These are phyloP conservation scores for Oscheius sp. DNA, from an alignment of 1,140 invertebrate genomes.

Conservation along the genomic window DNA sequence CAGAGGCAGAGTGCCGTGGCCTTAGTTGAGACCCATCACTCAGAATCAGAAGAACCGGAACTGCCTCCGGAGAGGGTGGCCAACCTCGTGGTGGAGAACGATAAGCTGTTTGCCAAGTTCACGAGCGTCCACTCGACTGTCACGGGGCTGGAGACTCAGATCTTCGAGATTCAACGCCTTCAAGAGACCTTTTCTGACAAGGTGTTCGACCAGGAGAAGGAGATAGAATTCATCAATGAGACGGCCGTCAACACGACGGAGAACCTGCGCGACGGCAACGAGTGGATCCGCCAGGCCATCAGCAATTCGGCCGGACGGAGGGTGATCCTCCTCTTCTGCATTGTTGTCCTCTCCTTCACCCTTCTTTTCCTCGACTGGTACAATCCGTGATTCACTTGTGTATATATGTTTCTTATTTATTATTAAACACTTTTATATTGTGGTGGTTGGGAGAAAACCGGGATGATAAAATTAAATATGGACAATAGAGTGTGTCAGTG, in stretches of 20 bases:
- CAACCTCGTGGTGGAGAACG: slow-evolving; percentile 48
- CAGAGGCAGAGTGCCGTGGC: too few species aligned
- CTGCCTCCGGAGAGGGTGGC: background rate
- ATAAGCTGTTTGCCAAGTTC: slow-evolving; percentile 46
- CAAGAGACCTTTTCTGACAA: slow-evolving; percentile 96
- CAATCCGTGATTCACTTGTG: slow-evolving; percentile 73
- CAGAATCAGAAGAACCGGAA: background rate
- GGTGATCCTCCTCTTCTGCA: slow-evolving; percentile 89
- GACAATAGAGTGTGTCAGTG: too few species aligned
- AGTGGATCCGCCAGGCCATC: slow-evolving; percentile 73
- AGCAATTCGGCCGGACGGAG: slow-evolving; percentile 89
- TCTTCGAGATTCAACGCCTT: slow-evolving; percentile 89
- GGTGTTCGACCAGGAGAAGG: slow-evolving; percentile 73
- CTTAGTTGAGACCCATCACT: background rate
- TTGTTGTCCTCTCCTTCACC: slow-evolving; percentile 90
- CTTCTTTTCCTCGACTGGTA: slow-evolving; percentile 97
- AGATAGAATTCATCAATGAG: slow-evolving; percentile 82
- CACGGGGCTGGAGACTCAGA: slow-evolving; percentile 73
- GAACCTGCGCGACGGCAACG: slow-evolving; percentile 91
- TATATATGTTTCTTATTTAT: background rate
- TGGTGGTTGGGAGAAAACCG: too few species aligned
- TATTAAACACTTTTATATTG: too few species aligned
- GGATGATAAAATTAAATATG: too few species aligned
- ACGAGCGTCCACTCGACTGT: slow-evolving; percentile 49
- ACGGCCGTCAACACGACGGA: slow-evolving; percentile 85